phyloP scores from a whole-genome alignment of 2,113 vertebrate genomes.

The Taurulus bubalis region DNA sequence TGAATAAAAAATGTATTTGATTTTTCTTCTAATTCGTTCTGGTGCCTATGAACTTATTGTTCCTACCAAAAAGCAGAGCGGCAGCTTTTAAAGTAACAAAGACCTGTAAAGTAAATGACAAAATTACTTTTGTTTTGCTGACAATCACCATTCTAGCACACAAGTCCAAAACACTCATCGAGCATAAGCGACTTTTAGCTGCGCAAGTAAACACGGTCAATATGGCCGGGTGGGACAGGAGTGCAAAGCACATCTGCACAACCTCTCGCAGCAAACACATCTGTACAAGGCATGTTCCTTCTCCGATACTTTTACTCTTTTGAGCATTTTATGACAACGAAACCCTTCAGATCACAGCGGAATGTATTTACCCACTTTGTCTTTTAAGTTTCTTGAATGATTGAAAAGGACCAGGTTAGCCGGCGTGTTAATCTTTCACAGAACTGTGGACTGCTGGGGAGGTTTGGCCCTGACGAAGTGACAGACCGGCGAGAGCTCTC shows the following conservation, averaged over 20 bases:
- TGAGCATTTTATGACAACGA: constrained; percentile 20
- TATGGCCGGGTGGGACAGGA: neutral
- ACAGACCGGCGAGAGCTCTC: constrained; percentile 50
- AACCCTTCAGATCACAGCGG: constrained; percentile 31
- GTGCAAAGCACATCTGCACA: constrained; percentile 33
- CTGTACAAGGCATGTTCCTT: constrained; percentile 45
- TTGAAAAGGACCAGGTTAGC: constrained; percentile 46
- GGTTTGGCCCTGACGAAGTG: constrained; percentile 40
- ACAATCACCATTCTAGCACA: constrained; percentile 32
- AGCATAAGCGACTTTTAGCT: constrained; percentile 31
- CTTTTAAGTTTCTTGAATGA: constrained; percentile 31
- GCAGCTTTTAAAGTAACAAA: neutral
- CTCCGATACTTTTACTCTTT: constrained; percentile 15
- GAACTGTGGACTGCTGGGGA: constrained; percentile 40
- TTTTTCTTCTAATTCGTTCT: neutral
- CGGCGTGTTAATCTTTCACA: constrained; percentile 60
- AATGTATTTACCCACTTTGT: constrained; percentile 42
- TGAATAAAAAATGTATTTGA: neutral
- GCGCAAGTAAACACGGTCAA: constrained; percentile 49
- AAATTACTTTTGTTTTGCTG: neutral
- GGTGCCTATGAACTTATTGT: neutral
- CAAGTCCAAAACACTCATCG: constrained; percentile 19
- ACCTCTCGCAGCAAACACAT: constrained; percentile 42
- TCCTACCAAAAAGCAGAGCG: neutral
- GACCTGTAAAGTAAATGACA: neutral